phyloP scores from a whole-genome alignment of 64 coral and sea anemone genomes.

The Montipora capricornis region DNA sequence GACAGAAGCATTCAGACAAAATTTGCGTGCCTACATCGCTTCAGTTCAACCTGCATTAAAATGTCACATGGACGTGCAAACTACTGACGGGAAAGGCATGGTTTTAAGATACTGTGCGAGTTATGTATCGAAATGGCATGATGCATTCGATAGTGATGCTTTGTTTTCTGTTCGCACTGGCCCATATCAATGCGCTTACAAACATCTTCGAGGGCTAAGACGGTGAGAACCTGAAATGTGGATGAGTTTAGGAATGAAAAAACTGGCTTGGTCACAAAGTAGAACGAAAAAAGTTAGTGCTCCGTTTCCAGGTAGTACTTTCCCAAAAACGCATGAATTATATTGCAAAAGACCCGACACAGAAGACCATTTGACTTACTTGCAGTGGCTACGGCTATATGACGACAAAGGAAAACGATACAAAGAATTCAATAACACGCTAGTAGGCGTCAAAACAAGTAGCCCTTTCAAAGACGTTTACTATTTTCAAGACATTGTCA shows the following conservation, averaged over 20 bases:
- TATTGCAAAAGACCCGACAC: neutral
- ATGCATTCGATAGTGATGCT: neutral
- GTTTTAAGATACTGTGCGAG: slow-evolving; percentile 33
- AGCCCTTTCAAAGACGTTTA: neutral
- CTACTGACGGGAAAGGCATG: slow-evolving; percentile 39
- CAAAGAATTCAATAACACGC: neutral
- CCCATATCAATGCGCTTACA: neutral
- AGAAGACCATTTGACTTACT: neutral
- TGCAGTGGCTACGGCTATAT: neutral
- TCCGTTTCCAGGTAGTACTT: neutral
- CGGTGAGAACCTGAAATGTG: slow-evolving; percentile 70
- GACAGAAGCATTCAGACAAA: slow-evolving; percentile 9
- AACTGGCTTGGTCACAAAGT: neutral
- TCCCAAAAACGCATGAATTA: neutral
- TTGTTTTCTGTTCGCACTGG: slow-evolving; percentile 41
- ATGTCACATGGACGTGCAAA: slow-evolving; percentile 69
- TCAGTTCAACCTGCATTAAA: slow-evolving; percentile 13
- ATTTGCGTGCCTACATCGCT: slow-evolving; percentile 45
- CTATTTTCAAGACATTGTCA: neutral
- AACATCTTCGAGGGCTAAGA: neutral
- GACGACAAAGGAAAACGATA: neutral
- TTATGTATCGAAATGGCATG: slow-evolving; percentile 56
- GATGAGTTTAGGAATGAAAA: neutral
- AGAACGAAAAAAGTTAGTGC: neutral
- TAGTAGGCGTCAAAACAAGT: neutral